A percentile compares a stretch with the other conserved stretches of the same genome.
phyloP scores from a whole-genome alignment of 1,140 invertebrate genomes.

The Spodoptera frugiperda region DNA sequence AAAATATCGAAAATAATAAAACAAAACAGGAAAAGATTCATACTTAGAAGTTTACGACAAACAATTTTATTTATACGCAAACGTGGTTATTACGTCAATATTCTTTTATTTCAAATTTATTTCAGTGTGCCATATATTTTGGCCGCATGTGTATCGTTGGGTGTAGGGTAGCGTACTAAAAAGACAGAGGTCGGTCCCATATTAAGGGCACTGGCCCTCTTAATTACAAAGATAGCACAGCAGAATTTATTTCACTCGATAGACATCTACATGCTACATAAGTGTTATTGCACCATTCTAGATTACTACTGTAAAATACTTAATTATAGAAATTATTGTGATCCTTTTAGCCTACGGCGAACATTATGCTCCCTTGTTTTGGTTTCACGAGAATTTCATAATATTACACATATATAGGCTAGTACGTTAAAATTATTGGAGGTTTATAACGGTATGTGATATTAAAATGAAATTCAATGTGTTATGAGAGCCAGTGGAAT shows the following conservation, averaged over 20 bases:
- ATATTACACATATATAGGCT: slow-evolving; percentile 1
- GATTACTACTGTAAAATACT: slow-evolving; percentile 49
- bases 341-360: slow-evolving; percentile 33
- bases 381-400: slow-evolving; percentile 3
- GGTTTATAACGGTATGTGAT: slow-evolving; percentile 9
- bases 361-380: slow-evolving; percentile 17
- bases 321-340: slow-evolving; percentile 54
- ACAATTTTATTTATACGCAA: slow-evolving; percentile 15
- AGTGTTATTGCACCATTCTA: slow-evolving; percentile 55
- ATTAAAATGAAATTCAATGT: slow-evolving; percentile 36
- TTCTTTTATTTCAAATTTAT: slow-evolving; percentile 29
- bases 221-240: slow-evolving; percentile 53
- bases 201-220: slow-evolving; percentile 51
- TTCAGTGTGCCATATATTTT: slow-evolving; percentile 22
- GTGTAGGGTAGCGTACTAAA: slow-evolving; percentile 9
- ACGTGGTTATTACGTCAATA: slow-evolving; percentile 19
- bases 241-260: slow-evolving; percentile 55
- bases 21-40: not conserved
- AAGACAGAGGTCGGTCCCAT: slow-evolving; percentile 43
- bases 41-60: slow-evolving; percentile 17
- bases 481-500: slow-evolving; percentile 1
- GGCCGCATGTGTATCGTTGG: slow-evolving; percentile 9
- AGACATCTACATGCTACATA: slow-evolving; percentile 44
- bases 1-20: not conserved
- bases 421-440: slow-evolving; percentile 22